Evolutionary conservation across 2,888 invertebrate species (phyloP).

Genomic region (Acleris cristana): DNA sequence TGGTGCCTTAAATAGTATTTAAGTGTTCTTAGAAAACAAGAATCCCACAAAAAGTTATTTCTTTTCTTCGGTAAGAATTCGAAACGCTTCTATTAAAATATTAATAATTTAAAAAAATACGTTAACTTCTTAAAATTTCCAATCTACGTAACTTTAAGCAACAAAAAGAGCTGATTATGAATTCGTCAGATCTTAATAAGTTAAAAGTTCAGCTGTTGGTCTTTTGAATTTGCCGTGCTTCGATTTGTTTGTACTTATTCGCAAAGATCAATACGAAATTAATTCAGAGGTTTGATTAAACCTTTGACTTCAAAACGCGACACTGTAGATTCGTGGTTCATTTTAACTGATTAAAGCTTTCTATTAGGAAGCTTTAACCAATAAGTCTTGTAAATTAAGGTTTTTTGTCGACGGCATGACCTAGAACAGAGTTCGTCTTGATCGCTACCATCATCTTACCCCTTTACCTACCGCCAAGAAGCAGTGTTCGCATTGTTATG

Average conservation of each 20-base stretch:
- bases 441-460: no score
- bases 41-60: neutral
- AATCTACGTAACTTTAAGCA: constrained; percentile 24
- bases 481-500: no score
- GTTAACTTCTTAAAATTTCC: constrained; percentile 17
- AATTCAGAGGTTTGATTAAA: constrained; percentile 26
- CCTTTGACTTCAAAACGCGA: constrained; percentile 24
- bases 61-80: constrained; percentile 12
- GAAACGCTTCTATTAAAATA: constrained; percentile 13
- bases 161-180: constrained; percentile 35
- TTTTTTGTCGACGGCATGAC: no score
- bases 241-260: constrained; percentile 25
- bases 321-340: neutral
- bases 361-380: no score
- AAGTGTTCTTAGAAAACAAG: no score
- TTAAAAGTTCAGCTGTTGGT: constrained; percentile 33
- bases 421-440: no score
- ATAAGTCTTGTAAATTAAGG: no score
- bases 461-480: no score
- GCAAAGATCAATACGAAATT: constrained; percentile 32
- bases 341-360: neutral
- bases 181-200: constrained; percentile 30
- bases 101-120: constrained; percentile 29
- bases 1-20: no score
- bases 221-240: constrained; percentile 30